Percentiles rank a stretch among this genome's conserved stretches.
These are phyloP conservation scores for Mythimna pallens DNA, from an alignment of 2,888 invertebrate species.

Conservation along the genomic window DNA sequence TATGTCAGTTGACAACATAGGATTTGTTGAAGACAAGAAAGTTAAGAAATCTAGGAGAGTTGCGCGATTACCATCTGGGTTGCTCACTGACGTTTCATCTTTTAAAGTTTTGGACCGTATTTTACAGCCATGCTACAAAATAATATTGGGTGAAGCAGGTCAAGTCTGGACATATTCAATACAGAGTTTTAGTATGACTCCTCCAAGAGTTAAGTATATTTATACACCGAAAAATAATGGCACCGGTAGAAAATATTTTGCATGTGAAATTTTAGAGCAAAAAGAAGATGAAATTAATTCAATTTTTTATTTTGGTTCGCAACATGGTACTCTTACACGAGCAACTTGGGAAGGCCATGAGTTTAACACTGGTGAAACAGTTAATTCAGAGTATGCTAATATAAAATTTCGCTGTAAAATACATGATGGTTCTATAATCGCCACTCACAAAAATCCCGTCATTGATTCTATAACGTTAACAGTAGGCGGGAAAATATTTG, in stretches of 20 bases:
- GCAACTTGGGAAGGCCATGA: conserved; percentile 93
- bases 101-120: conserved; percentile 91
- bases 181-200: conserved; percentile 83
- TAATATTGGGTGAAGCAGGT: conserved; percentile 85
- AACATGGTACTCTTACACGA: conserved; percentile 85
- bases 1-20: conserved; percentile 88
- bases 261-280: conserved; percentile 77
- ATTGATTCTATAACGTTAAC: conserved; percentile 92
- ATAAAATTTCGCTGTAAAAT: conserved; percentile 87
- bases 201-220: conserved; percentile 78
- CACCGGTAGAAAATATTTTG: conserved; percentile 84
- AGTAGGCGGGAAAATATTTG: conserved; percentile 94
- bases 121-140: conserved; percentile 92
- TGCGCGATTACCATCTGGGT: conserved; percentile 89
- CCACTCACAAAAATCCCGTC: conserved; percentile 91
- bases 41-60: conserved; percentile 86
- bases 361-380: conserved; percentile 91
- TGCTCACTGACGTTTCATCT: conserved; percentile 91
- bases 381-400: conserved; percentile 91
- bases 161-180: conserved; percentile 81
- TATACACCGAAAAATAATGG: conserved; percentile 76
- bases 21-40: conserved; percentile 78
- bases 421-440: conserved; percentile 93
- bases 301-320: conserved; percentile 81
- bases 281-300: conserved; percentile 76